phyloP scores from a whole-genome alignment of 2,888 invertebrate species.

The Octonoba sinensis region DNA sequence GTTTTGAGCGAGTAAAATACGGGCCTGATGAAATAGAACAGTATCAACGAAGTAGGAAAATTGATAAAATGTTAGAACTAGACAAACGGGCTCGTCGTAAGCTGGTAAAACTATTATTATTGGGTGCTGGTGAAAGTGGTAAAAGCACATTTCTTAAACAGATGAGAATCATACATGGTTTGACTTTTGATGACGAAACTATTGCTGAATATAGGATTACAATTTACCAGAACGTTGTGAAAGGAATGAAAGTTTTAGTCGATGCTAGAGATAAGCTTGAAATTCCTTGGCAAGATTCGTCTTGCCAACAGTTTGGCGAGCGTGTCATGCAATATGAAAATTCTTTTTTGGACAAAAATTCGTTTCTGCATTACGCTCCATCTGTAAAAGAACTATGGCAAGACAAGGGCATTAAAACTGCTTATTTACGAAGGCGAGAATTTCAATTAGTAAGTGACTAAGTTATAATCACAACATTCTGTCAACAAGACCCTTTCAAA shows the following conservation, averaged over 20 bases:
- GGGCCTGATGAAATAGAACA: conserved; percentile 85
- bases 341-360: conserved; percentile 80
- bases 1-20: conserved; percentile 65
- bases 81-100: conserved; percentile 86
- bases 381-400: conserved; percentile 89
- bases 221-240: conserved; percentile 95
- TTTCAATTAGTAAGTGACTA: conserved; percentile 88
- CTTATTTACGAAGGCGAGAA: conserved; percentile 93
- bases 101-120: conserved; percentile 89
- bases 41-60: conserved; percentile 85
- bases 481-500: not conserved
- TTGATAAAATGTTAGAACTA: conserved; percentile 87
- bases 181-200: conserved; percentile 84
- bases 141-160: conserved; percentile 84
- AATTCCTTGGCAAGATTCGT: conserved; percentile 77
- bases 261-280: conserved; percentile 95
- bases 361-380: conserved; percentile 88
- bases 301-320: conserved; percentile 84
- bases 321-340: conserved; percentile 85
- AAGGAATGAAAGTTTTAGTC: conserved; percentile 96
- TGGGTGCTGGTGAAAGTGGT: conserved; percentile 85
- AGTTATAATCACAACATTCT: not conserved
- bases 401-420: conserved; percentile 89
- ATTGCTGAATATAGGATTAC: conserved; percentile 90
- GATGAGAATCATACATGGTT: conserved; percentile 93